These are phyloP conservation scores for Zosterops japonicus DNA, from an alignment of 2,113 vertebrate species.

Conservation along the genomic window DNA sequence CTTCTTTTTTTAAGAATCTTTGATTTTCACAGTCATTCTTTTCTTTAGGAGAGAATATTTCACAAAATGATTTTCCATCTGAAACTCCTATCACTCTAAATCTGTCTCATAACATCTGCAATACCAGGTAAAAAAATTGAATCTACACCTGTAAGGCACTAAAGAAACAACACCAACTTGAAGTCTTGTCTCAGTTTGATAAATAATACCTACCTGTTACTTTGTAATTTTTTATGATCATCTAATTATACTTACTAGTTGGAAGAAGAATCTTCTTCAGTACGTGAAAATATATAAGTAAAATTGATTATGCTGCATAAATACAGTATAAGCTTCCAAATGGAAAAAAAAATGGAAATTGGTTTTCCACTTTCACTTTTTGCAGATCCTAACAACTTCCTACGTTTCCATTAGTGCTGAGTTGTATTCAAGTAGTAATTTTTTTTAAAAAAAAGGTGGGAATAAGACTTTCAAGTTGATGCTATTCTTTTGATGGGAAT, in stretches of 20 bases:
- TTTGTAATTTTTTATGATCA: background rate
- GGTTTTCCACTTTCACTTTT: background rate
- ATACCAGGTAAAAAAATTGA: slow-evolving; percentile 72
- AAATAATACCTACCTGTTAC: background rate
- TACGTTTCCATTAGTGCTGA: background rate
- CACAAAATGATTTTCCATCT: slow-evolving; percentile 71
- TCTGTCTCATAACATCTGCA: slow-evolving; percentile 77
- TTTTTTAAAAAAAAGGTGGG: background rate
- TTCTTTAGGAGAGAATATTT: slow-evolving; percentile 75
- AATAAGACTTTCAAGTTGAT: slow-evolving; percentile 51
- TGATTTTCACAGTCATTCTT: slow-evolving; percentile 63
- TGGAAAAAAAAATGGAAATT: background rate
- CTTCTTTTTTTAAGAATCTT: slow-evolving; percentile 38
- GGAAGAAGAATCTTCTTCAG: background rate
- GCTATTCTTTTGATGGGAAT: slow-evolving; percentile 42
- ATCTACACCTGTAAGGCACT: background rate
- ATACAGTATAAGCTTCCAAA: background rate
- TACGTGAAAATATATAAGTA: background rate
- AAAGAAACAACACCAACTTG: slow-evolving; percentile 39
- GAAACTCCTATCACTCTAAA: slow-evolving; percentile 75
- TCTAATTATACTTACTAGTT: background rate
- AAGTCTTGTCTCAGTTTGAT: slow-evolving; percentile 17
- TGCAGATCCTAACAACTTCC: background rate
- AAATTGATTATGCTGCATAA: background rate
- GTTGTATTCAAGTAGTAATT: background rate